Conservation (phyloP, 1,140 invertebrate genomes). For the Charaxes varanes region DNA sequence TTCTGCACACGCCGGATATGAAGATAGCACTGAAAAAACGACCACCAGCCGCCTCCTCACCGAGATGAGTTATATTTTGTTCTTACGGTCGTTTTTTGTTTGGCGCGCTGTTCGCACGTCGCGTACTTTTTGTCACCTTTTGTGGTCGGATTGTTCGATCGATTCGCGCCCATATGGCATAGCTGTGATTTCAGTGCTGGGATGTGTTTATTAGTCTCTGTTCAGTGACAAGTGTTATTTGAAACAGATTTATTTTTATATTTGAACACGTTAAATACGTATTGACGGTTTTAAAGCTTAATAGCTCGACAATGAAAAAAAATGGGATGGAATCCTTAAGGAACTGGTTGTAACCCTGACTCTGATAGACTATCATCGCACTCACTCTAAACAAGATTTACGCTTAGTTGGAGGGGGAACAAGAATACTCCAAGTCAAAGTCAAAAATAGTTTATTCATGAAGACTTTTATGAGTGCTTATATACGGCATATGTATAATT, state of each 20-base stretch:
- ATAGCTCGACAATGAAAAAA: not conserved
- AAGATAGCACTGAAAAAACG: conserved; percentile 60
- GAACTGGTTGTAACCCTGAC: not conserved
- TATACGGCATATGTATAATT: too few relatives aligned
- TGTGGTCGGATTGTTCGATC: conserved; percentile 25
- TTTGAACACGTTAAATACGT: too few relatives aligned
- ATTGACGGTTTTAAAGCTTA: conserved; percentile 3
- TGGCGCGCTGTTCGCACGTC: conserved; percentile 31
- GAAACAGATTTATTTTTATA: too few relatives aligned
- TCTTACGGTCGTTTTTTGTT: conserved; percentile 33
- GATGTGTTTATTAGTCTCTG: not conserved
- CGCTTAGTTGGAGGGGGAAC: too few relatives aligned
- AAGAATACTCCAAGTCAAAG: too few relatives aligned
- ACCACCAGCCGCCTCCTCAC: conserved; percentile 25
- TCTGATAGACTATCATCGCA: too few relatives aligned
- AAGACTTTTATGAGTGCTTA: too few relatives aligned
- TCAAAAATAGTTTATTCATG: too few relatives aligned
- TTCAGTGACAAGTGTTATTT: too few relatives aligned
- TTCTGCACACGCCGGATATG: conserved; percentile 45
- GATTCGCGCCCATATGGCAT: conserved; percentile 25
- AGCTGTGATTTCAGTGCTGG: not conserved
- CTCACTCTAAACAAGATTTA: too few relatives aligned
- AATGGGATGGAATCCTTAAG: too few relatives aligned
- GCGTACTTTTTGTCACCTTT: conserved; percentile 35
- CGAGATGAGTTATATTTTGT: conserved; percentile 50